Conservation (phyloP, 2,888 invertebrate genomes). For the Plebejus argus region DNA sequence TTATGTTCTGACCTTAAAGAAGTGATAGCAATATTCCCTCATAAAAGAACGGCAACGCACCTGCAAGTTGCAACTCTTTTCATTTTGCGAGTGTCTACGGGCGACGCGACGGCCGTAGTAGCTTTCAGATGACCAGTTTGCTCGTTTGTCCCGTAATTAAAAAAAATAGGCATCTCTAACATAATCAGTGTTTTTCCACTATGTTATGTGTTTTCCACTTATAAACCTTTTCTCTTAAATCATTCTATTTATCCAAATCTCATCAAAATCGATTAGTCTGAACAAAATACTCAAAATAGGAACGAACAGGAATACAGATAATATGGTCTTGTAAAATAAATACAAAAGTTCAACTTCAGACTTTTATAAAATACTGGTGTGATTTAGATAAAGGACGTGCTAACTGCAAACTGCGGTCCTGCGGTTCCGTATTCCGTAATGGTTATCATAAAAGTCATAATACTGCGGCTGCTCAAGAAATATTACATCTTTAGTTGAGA, state of each 20-base stretch:
- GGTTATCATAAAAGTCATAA: slow-evolving; percentile 10
- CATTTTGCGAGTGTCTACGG: too few relatives aligned
- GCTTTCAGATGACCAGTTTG: too few relatives aligned
- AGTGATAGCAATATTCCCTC: too few relatives aligned
- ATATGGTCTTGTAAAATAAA: neutral
- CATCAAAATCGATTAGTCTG: neutral
- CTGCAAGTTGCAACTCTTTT: too few relatives aligned
- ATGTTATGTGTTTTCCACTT: too few relatives aligned
- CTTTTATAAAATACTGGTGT: neutral
- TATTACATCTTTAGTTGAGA: slow-evolving; percentile 16
- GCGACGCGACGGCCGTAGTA: too few relatives aligned
- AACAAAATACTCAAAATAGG: neutral
- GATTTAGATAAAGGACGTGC: slow-evolving; percentile 21
- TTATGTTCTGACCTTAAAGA: too few relatives aligned
- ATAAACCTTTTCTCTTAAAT: too few relatives aligned
- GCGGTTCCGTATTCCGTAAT: neutral
- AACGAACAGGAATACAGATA: neutral
- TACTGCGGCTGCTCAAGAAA: neutral
- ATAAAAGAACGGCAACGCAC: too few relatives aligned
- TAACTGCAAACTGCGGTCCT: neutral
- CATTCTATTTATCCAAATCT: neutral
- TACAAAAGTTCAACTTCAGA: neutral
- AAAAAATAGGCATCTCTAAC: too few relatives aligned
- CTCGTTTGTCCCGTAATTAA: too few relatives aligned
- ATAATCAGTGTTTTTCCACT: too few relatives aligned